These are phyloP conservation scores for Synergus laeviventris DNA, from an alignment of 2,888 invertebrate genomes.

Conservation along the genomic window DNA sequence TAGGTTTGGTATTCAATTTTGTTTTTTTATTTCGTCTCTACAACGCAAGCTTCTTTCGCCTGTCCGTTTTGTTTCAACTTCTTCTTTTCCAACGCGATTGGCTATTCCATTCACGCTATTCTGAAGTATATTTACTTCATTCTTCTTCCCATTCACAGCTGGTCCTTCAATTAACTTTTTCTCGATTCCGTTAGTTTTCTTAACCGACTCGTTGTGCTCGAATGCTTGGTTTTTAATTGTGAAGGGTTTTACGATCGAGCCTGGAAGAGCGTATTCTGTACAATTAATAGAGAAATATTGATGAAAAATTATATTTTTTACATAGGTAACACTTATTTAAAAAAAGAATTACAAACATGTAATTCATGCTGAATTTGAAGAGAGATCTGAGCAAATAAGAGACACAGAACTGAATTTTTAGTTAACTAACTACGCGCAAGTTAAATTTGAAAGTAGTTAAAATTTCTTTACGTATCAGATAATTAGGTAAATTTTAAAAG, in stretches of 20 bases:
- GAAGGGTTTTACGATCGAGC: conserved; percentile 47
- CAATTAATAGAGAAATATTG: conserved; percentile 36
- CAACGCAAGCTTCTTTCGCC: conserved; percentile 45
- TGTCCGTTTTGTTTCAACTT: conserved; percentile 50
- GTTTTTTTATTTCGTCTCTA: conserved; percentile 47
- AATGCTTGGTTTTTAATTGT: conserved; percentile 53
- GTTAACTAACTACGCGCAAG: background rate
- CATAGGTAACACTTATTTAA: background rate
- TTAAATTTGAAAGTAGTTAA: background rate
- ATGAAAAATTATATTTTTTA: conserved; percentile 2
- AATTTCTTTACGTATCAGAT: background rate
- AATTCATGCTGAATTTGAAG: background rate
- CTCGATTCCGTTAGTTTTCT: conserved; percentile 1
- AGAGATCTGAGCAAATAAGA: background rate
- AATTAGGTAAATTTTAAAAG: background rate
- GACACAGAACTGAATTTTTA: background rate
- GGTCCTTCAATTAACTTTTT: background rate
- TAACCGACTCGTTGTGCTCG: conserved; percentile 53
- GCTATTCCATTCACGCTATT: conserved; percentile 54
- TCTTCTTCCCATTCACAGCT: conserved; percentile 50
- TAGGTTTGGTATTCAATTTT: background rate
- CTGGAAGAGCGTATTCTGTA: conserved; percentile 51
- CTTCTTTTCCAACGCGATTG: conserved; percentile 54
- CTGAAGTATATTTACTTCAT: conserved; percentile 50
- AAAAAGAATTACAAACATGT: conserved; percentile 10